phyloP scores from a whole-genome alignment of 2,797 vertebrate species.

The Vespertilio murinus region DNA sequence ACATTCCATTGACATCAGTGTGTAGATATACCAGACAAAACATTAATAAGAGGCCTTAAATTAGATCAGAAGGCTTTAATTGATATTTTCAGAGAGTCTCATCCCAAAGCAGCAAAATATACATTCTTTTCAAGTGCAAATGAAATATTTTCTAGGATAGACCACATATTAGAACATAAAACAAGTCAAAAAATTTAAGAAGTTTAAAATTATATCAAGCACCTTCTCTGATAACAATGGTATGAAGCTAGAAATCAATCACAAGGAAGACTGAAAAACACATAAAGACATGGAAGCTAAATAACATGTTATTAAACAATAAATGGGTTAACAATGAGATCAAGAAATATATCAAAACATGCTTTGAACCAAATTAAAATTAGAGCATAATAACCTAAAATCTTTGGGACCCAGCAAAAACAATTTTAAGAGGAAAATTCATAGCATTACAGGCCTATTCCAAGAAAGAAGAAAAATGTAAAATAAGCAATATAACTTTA shows the following conservation, averaged over 20 bases:
- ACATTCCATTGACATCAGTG: not conserved
- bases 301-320: not conserved
- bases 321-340: not conserved
- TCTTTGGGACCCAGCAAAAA: not conserved
- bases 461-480: not conserved
- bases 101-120: not conserved
- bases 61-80: not conserved
- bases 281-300: not conserved
- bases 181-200: not conserved
- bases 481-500: not conserved
- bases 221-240: not conserved
- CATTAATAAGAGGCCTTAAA: not conserved
- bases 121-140: not conserved
- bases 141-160: not conserved
- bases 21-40: not conserved
- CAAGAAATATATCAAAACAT: not conserved
- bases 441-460: not conserved
- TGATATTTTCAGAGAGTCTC: not conserved
- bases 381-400: not conserved
- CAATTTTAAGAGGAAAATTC: not conserved
- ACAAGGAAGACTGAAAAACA: not conserved
- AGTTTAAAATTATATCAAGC: not conserved
- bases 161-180: not conserved
- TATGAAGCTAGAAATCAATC: not conserved
- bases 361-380: not conserved